Conservation (phyloP, 2,888 invertebrate genomes). For the Euphydryas editha region DNA sequence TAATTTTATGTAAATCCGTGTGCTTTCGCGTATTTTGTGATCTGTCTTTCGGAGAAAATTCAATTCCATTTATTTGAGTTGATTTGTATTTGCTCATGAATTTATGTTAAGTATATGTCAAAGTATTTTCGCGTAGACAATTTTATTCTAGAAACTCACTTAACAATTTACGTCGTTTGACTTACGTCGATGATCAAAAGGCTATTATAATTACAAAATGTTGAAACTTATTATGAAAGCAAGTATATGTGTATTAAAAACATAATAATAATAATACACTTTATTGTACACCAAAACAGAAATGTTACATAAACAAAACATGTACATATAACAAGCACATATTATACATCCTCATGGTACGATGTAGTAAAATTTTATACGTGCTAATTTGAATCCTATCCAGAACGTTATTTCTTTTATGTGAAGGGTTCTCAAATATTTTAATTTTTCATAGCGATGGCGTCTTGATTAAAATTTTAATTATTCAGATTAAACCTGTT, state of each 20-base stretch:
- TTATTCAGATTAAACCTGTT: conserved; percentile 18
- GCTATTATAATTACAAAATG: no score
- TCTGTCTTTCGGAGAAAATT: conserved; percentile 37
- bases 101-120: not conserved
- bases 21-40: conserved; percentile 40
- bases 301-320: no score
- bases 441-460: conserved; percentile 14
- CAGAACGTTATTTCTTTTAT: not conserved
- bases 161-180: no score
- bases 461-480: conserved; percentile 31
- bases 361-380: not conserved
- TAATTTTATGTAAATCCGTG: conserved; percentile 31
- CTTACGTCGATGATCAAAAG: no score
- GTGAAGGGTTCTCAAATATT: conserved; percentile 13
- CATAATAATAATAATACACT: no score
- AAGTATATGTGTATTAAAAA: no score
- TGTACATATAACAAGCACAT: no score
- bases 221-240: no score
- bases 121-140: no score
- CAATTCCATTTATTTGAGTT: conserved; percentile 2
- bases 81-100: not conserved
- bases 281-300: no score
- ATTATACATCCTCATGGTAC: not conserved
- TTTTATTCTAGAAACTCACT: no score
- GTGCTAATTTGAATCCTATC: not conserved